A percentile compares a stretch with the other conserved stretches of the same genome.
Evolutionary conservation across 2,797 vertebrate species (phyloP).

Genomic region (Danionella dracula): DNA sequence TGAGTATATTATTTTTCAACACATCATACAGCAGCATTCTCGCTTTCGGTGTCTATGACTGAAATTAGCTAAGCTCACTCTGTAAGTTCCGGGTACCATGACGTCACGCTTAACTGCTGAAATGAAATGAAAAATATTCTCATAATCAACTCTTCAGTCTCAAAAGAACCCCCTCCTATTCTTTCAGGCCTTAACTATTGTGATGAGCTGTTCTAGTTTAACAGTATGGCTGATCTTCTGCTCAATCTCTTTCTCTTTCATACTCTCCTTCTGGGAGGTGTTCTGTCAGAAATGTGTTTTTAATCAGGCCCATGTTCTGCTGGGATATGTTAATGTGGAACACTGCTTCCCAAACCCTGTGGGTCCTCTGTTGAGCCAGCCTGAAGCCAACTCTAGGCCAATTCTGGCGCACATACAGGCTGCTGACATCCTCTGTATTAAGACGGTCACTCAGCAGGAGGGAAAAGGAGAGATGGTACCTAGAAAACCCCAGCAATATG

Average conservation of each 20-base stretch:
- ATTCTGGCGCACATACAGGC: conserved; percentile 21
- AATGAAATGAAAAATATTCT: too few relatives aligned
- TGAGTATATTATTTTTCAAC: too few relatives aligned
- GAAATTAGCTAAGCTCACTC: too few relatives aligned
- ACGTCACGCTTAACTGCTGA: too few relatives aligned
- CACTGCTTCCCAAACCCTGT: conserved; percentile 40
- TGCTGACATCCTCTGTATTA: conserved; percentile 24
- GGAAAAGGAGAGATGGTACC: conserved; percentile 28
- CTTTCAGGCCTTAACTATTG: not conserved
- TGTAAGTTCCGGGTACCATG: too few relatives aligned
- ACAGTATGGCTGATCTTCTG: conserved; percentile 11
- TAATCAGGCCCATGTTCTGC: conserved; percentile 50
- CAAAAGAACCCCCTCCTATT: not conserved
- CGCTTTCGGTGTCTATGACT: too few relatives aligned
- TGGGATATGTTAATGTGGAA: conserved; percentile 45
- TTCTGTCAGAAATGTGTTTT: conserved; percentile 57
- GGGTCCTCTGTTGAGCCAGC: conserved; percentile 29
- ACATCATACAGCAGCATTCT: too few relatives aligned
- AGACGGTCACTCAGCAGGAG: conserved; percentile 10
- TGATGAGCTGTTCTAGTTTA: conserved; percentile 32
- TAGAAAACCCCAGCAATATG: conserved; percentile 32
- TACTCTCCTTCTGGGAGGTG: conserved; percentile 31
- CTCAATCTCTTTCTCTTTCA: not conserved
- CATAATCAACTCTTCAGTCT: not conserved
- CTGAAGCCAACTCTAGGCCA: conserved; percentile 26